These are phyloP conservation scores for Drymonia ruficornis DNA, from an alignment of 2,888 invertebrate species.

Conservation along the genomic window DNA sequence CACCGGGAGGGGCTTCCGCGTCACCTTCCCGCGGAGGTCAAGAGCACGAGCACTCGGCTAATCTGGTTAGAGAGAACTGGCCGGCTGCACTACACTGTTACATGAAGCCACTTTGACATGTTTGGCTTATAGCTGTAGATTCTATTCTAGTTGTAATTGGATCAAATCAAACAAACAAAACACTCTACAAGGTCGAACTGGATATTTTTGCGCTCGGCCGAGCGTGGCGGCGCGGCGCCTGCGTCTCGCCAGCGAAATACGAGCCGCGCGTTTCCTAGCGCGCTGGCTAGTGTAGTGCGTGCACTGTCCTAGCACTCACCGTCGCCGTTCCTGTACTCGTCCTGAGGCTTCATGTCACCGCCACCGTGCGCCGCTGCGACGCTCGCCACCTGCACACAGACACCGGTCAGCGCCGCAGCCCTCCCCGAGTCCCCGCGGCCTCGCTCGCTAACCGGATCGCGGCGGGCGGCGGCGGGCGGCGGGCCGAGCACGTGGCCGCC, in stretches of 20 bases:
- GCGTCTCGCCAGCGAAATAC: not conserved
- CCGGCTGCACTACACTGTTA: slow-evolving; percentile 1
- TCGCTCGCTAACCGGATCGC: slow-evolving; percentile 50
- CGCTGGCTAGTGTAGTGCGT: no score
- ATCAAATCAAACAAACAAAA: slow-evolving; percentile 13
- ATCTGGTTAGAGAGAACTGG: slow-evolving; percentile 9
- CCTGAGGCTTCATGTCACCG: slow-evolving; percentile 60
- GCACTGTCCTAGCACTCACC: slow-evolving; percentile 45
- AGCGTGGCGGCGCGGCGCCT: slow-evolving; percentile 6
- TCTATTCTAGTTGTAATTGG: slow-evolving; percentile 11
- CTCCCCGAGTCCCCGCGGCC: no score
- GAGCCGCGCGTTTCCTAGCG: not conserved
- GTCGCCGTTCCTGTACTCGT: slow-evolving; percentile 66
- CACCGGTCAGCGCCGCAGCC: slow-evolving; percentile 22
- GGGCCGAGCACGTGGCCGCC: slow-evolving; percentile 30
- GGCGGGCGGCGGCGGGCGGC: slow-evolving; percentile 16
- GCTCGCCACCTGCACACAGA: slow-evolving; percentile 29
- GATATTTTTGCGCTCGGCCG: slow-evolving; percentile 16
- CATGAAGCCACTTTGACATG: slow-evolving; percentile 1
- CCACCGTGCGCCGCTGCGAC: slow-evolving; percentile 9
- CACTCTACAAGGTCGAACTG: slow-evolving; percentile 31
- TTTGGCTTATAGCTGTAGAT: not conserved
- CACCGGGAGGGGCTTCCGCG: not conserved
- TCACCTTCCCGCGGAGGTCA: slow-evolving; percentile 12
- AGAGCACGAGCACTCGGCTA: slow-evolving; percentile 12